Evolutionary conservation across 2,797 vertebrate genomes (phyloP).

Genomic region (Podarcis lilfordi): DNA sequence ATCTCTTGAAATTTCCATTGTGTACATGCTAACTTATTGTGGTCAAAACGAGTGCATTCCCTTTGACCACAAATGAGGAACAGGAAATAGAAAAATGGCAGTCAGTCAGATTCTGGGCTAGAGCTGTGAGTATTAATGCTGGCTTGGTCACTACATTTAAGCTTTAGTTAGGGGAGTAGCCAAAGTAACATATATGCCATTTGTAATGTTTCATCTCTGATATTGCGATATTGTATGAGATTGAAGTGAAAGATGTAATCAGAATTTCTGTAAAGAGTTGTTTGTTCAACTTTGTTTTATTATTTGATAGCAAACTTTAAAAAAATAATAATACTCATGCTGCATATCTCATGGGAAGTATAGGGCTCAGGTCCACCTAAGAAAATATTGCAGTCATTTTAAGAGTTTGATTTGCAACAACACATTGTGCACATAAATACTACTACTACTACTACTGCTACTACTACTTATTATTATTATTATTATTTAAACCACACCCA

Average conservation of each 20-base stretch:
- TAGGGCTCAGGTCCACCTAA: too few species aligned
- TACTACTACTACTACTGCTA: too few species aligned
- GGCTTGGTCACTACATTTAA: not conserved
- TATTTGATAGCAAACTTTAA: too few species aligned
- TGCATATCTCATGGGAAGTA: too few species aligned
- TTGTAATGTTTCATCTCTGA: not conserved
- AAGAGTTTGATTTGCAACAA: not conserved
- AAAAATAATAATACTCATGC: too few species aligned
- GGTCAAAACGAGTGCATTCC: not conserved
- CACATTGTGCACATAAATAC: not conserved
- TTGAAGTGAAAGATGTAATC: not conserved
- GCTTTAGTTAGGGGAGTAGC: not conserved
- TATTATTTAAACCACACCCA: too few species aligned
- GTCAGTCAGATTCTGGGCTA: constrained; percentile 11
- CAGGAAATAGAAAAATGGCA: not conserved
- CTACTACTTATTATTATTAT: too few species aligned
- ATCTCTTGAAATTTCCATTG: not conserved
- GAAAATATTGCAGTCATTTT: not conserved
- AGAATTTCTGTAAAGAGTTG: not conserved
- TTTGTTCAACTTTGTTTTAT: not conserved
- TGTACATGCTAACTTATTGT: not conserved
- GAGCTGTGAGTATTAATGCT: not conserved
- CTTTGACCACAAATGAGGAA: not conserved
- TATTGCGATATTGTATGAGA: not conserved
- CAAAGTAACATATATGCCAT: not conserved